A percentile compares a stretch with the other conserved stretches of the same genome.
Evolutionary conservation across 2,888 invertebrate species (phyloP).

Genomic region (Parnassius orleans): DNA sequence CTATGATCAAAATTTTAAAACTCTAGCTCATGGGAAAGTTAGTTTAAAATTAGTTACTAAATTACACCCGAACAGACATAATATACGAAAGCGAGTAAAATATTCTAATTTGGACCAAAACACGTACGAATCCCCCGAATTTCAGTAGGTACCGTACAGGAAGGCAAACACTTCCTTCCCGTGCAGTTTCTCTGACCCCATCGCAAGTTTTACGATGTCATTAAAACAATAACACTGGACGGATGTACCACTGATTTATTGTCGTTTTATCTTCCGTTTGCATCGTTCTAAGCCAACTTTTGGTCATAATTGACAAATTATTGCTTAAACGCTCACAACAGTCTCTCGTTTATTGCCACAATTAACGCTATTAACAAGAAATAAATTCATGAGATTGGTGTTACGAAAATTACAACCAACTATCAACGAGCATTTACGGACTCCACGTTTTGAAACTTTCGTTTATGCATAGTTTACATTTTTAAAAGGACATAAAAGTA

Average conservation of each 20-base stretch:
- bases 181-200: slow-evolving; percentile 17
- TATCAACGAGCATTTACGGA: not conserved
- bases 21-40: too few species aligned
- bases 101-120: too few species aligned
- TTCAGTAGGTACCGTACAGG: too few species aligned
- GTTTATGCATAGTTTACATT: slow-evolving; percentile 11
- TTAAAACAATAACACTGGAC: slow-evolving; percentile 27
- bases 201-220: slow-evolving; percentile 26
- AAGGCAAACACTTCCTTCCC: not conserved
- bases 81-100: too few species aligned
- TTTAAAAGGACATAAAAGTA: slow-evolving; percentile 15
- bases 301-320: slow-evolving; percentile 10
- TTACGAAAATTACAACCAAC: slow-evolving; percentile 7
- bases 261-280: slow-evolving; percentile 8
- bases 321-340: slow-evolving; percentile 1
- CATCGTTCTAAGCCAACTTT: slow-evolving; percentile 4
- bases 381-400: slow-evolving; percentile 12
- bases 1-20: too few species aligned
- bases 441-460: slow-evolving; percentile 5
- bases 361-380: slow-evolving; percentile 16
- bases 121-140: too few species aligned
- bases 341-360: slow-evolving; percentile 16
- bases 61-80: too few species aligned
- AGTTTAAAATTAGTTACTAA: too few species aligned
- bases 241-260: slow-evolving; percentile 24